phyloP scores from a whole-genome alignment of 2,888 invertebrate genomes.

The Perithous albicinctus region DNA sequence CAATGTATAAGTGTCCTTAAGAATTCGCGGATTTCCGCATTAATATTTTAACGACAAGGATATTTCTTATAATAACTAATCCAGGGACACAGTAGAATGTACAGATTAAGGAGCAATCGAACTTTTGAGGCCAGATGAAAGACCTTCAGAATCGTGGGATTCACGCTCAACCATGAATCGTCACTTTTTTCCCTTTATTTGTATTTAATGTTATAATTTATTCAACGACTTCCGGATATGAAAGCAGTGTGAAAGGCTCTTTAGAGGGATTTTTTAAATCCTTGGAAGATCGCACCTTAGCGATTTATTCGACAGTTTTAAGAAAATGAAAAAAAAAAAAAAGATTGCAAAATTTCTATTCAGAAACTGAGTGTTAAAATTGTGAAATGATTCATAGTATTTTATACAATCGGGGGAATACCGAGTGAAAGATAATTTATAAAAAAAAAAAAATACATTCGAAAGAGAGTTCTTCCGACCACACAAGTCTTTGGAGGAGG shows the following conservation, averaged over 20 bases:
- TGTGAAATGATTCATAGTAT: not conserved
- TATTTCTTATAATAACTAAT: not conserved
- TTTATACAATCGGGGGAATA: too few relatives aligned
- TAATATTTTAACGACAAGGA: not conserved
- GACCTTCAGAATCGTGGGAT: not conserved
- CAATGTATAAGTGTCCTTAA: too few relatives aligned
- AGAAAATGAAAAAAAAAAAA: not conserved
- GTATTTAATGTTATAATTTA: not conserved
- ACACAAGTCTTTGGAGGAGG: not conserved
- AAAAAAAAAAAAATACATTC: not conserved
- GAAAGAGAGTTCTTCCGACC: not conserved
- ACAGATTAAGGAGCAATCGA: not conserved
- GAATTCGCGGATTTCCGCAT: not conserved
- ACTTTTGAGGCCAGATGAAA: not conserved
- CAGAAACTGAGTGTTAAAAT: not conserved
- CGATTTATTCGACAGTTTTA: not conserved
- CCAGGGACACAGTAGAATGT: not conserved
- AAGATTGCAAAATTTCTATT: not conserved
- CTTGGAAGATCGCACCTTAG: not conserved
- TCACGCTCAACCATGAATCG: not conserved
- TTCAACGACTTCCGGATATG: not conserved
- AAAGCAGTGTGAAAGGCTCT: not conserved
- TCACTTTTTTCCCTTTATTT: not conserved
- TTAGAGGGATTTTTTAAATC: not conserved
- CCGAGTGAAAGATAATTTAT: not conserved